Evolutionary conservation across 2,797 vertebrate species (phyloP).

Genomic region (Galaxias olidus): DNA sequence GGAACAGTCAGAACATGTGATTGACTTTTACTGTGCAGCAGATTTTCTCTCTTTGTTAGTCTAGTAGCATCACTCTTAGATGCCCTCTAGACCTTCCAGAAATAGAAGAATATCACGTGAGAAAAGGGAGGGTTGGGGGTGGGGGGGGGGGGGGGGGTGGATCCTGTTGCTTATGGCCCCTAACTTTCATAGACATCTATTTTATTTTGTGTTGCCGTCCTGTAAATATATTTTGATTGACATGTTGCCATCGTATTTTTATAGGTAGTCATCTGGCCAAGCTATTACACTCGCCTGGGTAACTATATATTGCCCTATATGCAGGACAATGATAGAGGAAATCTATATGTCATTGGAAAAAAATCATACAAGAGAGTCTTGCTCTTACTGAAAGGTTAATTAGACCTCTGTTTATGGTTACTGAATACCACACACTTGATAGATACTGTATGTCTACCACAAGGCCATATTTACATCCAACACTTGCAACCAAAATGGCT

Average conservation of each 20-base stretch:
- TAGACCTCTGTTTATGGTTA: neutral
- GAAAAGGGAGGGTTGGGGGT: conserved; percentile 16
- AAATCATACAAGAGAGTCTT: conserved; percentile 8
- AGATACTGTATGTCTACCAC: neutral
- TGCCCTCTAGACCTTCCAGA: conserved; percentile 46
- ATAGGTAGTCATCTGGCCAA: conserved; percentile 41
- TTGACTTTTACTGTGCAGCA: conserved; percentile 1
- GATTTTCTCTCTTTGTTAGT: conserved; percentile 24
- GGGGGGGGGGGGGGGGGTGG: conserved; percentile 40
- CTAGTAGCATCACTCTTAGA: conserved; percentile 42
- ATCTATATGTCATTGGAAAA: conserved; percentile 18
- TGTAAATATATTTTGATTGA: conserved; percentile 63
- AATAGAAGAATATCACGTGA: conserved; percentile 63
- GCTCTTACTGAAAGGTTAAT: neutral
- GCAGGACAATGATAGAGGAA: conserved; percentile 23
- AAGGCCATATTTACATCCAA: neutral
- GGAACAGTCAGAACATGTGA: conserved; percentile 30
- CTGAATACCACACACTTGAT: neutral
- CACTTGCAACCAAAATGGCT: conserved; percentile 8
- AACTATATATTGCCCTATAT: conserved; percentile 12
- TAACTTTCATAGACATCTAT: conserved; percentile 61
- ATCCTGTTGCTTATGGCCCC: conserved; percentile 54
- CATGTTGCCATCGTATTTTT: conserved; percentile 37
- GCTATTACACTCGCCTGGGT: conserved; percentile 27
- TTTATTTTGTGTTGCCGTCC: conserved; percentile 56